Percentiles rank a stretch among this genome's conserved stretches.
Evolutionary conservation across 2,888 invertebrate genomes (phyloP).

Genomic region (Platycnemis pennipes): DNA sequence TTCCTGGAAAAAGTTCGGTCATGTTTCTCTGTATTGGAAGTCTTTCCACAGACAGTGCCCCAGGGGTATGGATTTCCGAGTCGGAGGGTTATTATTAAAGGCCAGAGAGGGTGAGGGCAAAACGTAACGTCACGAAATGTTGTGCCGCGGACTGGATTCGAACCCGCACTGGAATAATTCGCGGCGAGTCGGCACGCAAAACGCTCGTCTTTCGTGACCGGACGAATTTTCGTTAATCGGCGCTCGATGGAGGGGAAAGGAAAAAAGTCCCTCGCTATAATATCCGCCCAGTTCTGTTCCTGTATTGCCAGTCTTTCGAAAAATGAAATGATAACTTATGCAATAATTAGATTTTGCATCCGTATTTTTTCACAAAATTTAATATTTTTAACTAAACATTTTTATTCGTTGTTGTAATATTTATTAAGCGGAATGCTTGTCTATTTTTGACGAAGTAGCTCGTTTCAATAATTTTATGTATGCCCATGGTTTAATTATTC

Average conservation of each 20-base stretch:
- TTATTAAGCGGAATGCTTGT: too few relatives aligned
- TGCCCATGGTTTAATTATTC: too few relatives aligned
- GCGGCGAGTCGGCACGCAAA: slow-evolving; percentile 39
- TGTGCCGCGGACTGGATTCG: slow-evolving; percentile 23
- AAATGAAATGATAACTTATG: background rate
- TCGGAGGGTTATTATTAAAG: slow-evolving; percentile 5
- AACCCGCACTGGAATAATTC: slow-evolving; percentile 29
- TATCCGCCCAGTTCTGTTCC: background rate
- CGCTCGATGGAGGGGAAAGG: slow-evolving; percentile 5
- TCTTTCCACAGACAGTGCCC: background rate
- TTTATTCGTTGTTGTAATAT: too few relatives aligned
- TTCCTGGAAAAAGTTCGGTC: background rate
- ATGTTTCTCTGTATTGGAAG: background rate
- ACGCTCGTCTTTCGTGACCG: slow-evolving; percentile 48
- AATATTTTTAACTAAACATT: too few relatives aligned
- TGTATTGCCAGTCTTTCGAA: background rate
- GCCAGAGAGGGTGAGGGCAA: background rate
- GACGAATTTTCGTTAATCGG: slow-evolving; percentile 44
- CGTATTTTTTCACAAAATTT: background rate
- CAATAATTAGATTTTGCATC: background rate
- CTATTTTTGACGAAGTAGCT: too few relatives aligned
- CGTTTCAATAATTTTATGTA: too few relatives aligned
- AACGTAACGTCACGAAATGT: background rate
- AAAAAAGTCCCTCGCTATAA: background rate
- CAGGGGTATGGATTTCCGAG: background rate